Evolutionary conservation across 2,797 vertebrate genomes (phyloP), one percentile per base, ranked within the genome.

Genomic region (Thalassophryne amazonica): DNA sequence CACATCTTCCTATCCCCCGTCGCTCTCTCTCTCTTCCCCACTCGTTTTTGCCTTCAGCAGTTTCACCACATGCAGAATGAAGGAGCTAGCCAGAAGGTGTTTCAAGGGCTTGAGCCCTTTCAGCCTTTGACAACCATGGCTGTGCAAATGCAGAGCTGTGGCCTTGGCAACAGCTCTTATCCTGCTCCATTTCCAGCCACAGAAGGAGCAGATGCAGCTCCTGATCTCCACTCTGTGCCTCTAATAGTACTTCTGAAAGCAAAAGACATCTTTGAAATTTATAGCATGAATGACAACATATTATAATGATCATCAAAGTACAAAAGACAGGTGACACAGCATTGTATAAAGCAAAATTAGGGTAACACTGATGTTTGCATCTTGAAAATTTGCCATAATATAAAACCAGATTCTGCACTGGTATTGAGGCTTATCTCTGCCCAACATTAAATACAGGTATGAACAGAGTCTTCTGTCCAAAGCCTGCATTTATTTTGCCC

Each of bases 101-200:
- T 86, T 83, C 76, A 69, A 75, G 77, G 81, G 76, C 82, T 83
- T 52, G 56, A 77, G 75, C 65, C 75, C 77, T 85, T 87, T 86
- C 81, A 85, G 80, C 64, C 69, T 83, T 74, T 87, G 84, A 88
- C 84, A 83, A 73, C 63, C 82, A 70, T 85, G 78, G 80, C 83
- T 74, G 79, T 79, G 82, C 60, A 76, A 86, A 85, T 83, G 76
- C 60, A 49, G 69, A 78, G 75, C 75, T 68, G 67, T 78, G 78
- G 83, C 80, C 81, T 81, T 80, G 81, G 78, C 79, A 84, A 68
- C 72, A 24, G 58, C 60, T 69, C 69, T 70, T 58, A 67, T 69
- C 70, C 72, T 17, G 38, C 69, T 79, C 61, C 30, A 39, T 72
- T 80, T 85, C 51, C 63, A 79, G 48, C 60, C 57, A 31, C 55